Evolutionary conservation across 64 coral and sea anemone species (phyloP).

Genomic region (Exaiptasia diaphana): DNA sequence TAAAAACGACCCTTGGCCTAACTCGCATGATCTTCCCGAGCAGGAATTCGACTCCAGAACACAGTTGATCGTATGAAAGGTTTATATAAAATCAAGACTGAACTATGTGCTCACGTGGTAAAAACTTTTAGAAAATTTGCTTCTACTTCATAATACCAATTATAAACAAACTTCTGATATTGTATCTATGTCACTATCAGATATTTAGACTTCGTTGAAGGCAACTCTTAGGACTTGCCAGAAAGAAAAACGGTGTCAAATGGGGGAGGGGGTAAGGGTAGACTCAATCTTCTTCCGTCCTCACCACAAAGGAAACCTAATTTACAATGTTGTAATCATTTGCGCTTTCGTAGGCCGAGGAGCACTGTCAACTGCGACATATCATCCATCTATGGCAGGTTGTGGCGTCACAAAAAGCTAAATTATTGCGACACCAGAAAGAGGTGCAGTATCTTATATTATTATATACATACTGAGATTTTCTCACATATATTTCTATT

Average conservation of each 20-base stretch:
- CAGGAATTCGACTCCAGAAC: neutral
- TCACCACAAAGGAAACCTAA: neutral
- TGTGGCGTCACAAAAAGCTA: conserved; percentile 38
- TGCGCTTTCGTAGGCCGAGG: conserved; percentile 38
- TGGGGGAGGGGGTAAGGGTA: neutral
- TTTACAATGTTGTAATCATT: neutral
- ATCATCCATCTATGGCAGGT: conserved; percentile 59
- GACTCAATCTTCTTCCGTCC: neutral
- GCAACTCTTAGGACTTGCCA: neutral
- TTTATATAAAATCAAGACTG: neutral
- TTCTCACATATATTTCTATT: too few species aligned
- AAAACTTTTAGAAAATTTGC: neutral
- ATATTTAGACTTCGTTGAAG: neutral
- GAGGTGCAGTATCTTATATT: neutral
- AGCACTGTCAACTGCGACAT: conserved; percentile 68
- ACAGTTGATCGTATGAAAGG: neutral
- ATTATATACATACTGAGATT: too few species aligned
- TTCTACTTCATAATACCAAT: too few species aligned
- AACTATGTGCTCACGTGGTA: neutral
- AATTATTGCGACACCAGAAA: neutral
- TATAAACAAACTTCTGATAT: too few species aligned
- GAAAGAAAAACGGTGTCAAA: neutral
- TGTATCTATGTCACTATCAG: neutral
- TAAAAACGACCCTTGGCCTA: neutral
- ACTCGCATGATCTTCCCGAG: neutral